These are phyloP conservation scores for Gallirallus australis DNA, from an alignment of 2,797 vertebrate species.

Conservation along the genomic window DNA sequence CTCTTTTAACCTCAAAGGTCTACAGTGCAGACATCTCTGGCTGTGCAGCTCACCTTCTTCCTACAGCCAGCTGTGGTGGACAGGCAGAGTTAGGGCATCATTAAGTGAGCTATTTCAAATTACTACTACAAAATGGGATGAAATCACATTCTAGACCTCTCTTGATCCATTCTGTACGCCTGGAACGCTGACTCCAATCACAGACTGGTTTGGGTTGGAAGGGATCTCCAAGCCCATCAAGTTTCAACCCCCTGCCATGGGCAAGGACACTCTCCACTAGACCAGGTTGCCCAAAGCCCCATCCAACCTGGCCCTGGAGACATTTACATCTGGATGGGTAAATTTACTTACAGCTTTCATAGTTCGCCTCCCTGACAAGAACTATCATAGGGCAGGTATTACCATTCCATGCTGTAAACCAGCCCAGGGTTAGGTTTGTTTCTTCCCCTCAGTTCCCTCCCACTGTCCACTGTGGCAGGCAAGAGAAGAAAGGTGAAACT, in stretches of 20 bases:
- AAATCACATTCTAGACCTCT: not conserved
- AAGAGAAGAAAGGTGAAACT: not conserved
- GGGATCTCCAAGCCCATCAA: too few species aligned
- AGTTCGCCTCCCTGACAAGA: not conserved
- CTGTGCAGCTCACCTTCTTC: not conserved
- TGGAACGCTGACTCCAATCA: not conserved
- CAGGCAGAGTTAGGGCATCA: not conserved
- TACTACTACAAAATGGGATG: not conserved
- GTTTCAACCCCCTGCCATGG: too few species aligned
- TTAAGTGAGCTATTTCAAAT: not conserved
- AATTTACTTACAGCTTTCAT: not conserved
- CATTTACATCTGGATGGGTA: not conserved
- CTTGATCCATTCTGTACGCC: not conserved
- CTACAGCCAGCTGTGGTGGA: not conserved
- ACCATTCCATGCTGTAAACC: rapidly evolving
- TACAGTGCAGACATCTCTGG: not conserved
- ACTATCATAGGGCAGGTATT: rapidly evolving
- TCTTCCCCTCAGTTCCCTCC: not conserved
- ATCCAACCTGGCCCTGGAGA: too few species aligned
- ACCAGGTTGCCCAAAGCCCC: too few species aligned
- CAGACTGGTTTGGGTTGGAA: too few species aligned
- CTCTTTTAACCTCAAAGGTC: not conserved
- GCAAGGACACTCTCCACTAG: too few species aligned
- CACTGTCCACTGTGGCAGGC: rapidly evolving
- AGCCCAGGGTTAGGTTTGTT: not conserved